Percentiles rank a stretch among this genome's conserved stretches.
Evolutionary conservation across 2,113 vertebrate species (phyloP).

Genomic region (Pao palembangensis): DNA sequence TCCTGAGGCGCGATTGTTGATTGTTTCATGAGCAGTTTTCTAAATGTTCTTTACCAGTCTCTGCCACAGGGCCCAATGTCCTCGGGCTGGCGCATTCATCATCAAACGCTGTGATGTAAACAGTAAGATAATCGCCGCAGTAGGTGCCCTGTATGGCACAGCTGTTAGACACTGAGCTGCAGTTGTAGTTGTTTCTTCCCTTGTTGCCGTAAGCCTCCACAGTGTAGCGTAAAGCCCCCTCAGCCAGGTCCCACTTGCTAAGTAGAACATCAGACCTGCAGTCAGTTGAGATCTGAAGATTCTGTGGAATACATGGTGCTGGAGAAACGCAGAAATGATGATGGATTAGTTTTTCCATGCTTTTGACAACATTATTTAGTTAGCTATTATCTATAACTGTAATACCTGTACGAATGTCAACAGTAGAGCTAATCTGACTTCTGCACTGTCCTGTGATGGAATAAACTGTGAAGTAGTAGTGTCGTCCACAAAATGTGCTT

Average conservation of each 20-base stretch:
- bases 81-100: constrained; percentile 66
- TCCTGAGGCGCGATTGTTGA: background rate
- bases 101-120: constrained; percentile 70
- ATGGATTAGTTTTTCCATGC: background rate
- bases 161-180: constrained; percentile 69
- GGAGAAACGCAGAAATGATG: background rate
- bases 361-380: background rate
- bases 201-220: constrained; percentile 70
- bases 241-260: constrained; percentile 68
- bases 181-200: constrained; percentile 62
- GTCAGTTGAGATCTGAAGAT: constrained; percentile 54
- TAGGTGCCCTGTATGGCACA: constrained; percentile 63
- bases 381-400: background rate
- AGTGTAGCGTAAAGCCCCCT: constrained; percentile 66
- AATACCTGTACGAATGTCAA: constrained; percentile 70
- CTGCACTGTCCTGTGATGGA: constrained; percentile 40
- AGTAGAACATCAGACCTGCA: constrained; percentile 60
- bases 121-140: constrained; percentile 72
- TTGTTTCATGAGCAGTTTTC: background rate
- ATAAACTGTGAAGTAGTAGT: constrained; percentile 68
- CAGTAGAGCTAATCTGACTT: constrained; percentile 47
- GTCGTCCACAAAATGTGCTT: constrained; percentile 63
- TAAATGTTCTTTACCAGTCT: constrained; percentile 63
- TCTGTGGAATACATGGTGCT: constrained; percentile 76
- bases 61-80: constrained; percentile 53